A percentile compares a stretch with the other conserved stretches of the same genome.
These are phyloP conservation scores for Rhopilema esculentum DNA, from an alignment of 30 jellyfish, hydroid and myxozoan species.

Conservation along the genomic window DNA sequence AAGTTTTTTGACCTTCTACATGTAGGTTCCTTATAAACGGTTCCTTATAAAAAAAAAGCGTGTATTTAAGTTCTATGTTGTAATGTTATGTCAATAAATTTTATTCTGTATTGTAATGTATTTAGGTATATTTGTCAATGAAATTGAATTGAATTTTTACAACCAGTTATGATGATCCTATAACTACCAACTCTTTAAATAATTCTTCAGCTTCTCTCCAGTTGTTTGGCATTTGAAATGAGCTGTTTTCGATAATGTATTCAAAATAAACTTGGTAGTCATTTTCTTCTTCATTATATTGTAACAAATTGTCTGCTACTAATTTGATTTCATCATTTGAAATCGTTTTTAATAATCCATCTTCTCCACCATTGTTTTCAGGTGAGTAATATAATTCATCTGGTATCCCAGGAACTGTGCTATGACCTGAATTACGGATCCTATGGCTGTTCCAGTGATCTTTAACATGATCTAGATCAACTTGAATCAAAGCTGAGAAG, in stretches of 20 bases:
- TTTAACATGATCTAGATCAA: constrained; percentile 1
- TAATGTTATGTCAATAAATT: too few species aligned
- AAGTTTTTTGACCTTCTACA: too few species aligned
- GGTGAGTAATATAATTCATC: constrained; percentile 14
- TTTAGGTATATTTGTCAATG: too few species aligned
- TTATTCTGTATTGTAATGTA: too few species aligned
- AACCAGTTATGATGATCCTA: background rate
- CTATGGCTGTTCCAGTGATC: constrained; percentile 24
- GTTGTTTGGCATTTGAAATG: background rate
- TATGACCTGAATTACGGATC: constrained; percentile 5
- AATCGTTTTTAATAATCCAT: background rate
- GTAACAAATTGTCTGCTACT: background rate
- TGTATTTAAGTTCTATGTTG: too few species aligned
- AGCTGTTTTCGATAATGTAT: background rate
- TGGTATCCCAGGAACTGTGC: constrained; percentile 23
- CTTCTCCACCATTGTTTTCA: constrained; percentile 18
- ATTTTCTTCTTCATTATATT: background rate
- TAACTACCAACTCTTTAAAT: background rate
- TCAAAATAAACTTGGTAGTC: background rate
- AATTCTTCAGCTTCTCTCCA: constrained; percentile 2
- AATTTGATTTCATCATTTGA: background rate
- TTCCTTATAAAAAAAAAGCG: too few species aligned
- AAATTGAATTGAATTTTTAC: too few species aligned
- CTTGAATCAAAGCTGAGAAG: background rate
- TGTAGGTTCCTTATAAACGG: too few species aligned